Evolutionary conservation across 2,888 invertebrate genomes (phyloP), one percentile per base, ranked within the genome.

Genomic region (Patella ulyssiponensis): DNA sequence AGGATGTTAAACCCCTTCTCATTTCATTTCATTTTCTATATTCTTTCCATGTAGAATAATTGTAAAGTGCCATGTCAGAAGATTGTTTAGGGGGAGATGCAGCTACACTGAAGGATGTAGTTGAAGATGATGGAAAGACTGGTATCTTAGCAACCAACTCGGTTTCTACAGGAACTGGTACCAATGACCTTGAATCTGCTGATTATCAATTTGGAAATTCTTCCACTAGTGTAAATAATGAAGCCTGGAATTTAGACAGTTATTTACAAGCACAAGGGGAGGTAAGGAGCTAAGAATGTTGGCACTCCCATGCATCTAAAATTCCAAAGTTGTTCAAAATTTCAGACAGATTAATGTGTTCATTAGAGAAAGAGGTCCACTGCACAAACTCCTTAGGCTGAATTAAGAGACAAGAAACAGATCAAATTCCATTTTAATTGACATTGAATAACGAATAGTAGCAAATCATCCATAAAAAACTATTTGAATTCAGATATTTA

Each of bases 41-140:
- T 58, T 58, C 1, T 20, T 20, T n/a, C n/a, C 7, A 20, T 58
- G 0, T 20, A 64, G 64, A 20, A 20, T 64, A 11, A 20, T 64
- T 64, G 20, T 64, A 64, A 64, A 7, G 20, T 64, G 64, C 64
- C 64, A 64, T 64, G 64, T 64, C 64, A 20, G 64, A 64, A 23
- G 20, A 23, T 20, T 64, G 44, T 44, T 44, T 23, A 11, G 20
- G 64, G 64, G 64, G 14, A 23, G 11, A 20, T 23, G 23, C 64
- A 64, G 64, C 64, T 64, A 64, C 64, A 64, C 64, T 23, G 20
- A 64, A 64, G 11, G 64, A 64, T 64, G 64, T 64, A 64, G 64
- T 23, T 64, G 64, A 64, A 64, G 64, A 23, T 64, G 20, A 64
- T 23, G 64, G 64, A 64, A 20, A 64, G 14, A 15, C 64, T 12